phyloP scores from a whole-genome alignment of 2,113 vertebrate species.

The Cyanistes caeruleus region DNA sequence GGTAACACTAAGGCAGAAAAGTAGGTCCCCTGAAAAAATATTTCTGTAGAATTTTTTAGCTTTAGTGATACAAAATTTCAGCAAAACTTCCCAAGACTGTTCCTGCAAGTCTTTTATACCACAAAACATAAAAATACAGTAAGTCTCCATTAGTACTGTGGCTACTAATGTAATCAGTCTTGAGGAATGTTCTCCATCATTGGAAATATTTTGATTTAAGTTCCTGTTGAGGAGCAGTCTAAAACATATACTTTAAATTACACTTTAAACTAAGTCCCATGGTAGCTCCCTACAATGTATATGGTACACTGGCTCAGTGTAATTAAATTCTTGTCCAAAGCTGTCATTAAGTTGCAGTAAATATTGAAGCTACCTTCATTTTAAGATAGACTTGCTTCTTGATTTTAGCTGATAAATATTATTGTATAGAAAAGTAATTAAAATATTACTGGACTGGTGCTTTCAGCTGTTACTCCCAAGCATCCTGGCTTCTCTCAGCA shows the following conservation, averaged over 20 bases:
- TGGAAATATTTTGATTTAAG: conserved; percentile 56
- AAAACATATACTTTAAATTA: conserved; percentile 12
- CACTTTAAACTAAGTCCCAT: not conserved
- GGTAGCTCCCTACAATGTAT: not conserved
- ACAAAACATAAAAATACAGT: not conserved
- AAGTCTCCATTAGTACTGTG: conserved; percentile 3
- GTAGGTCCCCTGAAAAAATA: not conserved
- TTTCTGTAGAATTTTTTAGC: not conserved
- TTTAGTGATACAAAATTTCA: not conserved
- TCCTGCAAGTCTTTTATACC: not conserved
- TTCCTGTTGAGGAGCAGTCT: not conserved
- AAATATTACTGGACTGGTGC: not conserved
- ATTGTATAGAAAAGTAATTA: conserved; percentile 10
- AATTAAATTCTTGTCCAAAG: conserved; percentile 52
- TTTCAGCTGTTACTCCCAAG: not conserved
- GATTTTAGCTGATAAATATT: conserved; percentile 16
- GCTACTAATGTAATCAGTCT: conserved; percentile 38
- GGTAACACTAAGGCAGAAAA: not conserved
- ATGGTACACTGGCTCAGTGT: not conserved
- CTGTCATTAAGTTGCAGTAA: conserved; percentile 38
- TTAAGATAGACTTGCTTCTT: conserved; percentile 13
- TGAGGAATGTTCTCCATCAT: conserved; percentile 25
- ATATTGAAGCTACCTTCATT: not conserved
- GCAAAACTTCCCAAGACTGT: not conserved
- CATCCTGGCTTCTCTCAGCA: not conserved